Conservation (phyloP, 2,888 invertebrate species). For the Resseliella maxima region DNA sequence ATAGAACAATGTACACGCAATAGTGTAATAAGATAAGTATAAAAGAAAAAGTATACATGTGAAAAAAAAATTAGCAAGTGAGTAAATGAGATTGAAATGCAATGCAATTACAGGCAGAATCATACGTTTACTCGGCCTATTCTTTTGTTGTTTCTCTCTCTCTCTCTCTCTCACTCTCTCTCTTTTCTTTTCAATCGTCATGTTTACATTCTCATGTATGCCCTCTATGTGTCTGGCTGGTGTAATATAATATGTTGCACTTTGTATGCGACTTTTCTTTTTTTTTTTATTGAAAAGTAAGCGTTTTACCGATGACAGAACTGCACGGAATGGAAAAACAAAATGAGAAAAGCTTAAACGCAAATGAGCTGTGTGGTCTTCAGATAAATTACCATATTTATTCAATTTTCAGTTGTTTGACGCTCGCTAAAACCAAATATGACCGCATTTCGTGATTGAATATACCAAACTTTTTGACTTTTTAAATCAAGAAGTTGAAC, state of each 20-base stretch:
- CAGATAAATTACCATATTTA: conserved; percentile 22
- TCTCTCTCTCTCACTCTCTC: no score
- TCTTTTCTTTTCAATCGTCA: not conserved
- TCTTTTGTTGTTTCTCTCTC: no score
- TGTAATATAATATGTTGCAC: no score
- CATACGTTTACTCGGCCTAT: not conserved
- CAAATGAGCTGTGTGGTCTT: conserved; percentile 24
- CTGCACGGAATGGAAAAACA: not conserved
- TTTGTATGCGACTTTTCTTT: not conserved
- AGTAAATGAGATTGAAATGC: conserved; percentile 48
- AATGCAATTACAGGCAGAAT: not conserved
- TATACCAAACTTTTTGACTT: not conserved
- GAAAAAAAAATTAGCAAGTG: conserved; percentile 6
- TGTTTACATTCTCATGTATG: conserved; percentile 4
- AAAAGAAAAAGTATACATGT: conserved; percentile 12
- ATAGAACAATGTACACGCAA: not conserved
- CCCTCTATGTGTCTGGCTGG: no score
- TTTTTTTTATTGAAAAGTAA: conserved; percentile 3
- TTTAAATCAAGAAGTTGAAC: not conserved
- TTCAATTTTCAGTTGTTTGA: not conserved
- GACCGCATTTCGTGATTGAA: conserved; percentile 5
- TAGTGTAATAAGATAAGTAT: not conserved
- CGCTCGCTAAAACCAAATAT: not conserved
- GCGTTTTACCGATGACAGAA: not conserved
- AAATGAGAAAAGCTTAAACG: not conserved